Evolutionary conservation across 2,113 vertebrate genomes (phyloP).

Genomic region (Agelaius tricolor): DNA sequence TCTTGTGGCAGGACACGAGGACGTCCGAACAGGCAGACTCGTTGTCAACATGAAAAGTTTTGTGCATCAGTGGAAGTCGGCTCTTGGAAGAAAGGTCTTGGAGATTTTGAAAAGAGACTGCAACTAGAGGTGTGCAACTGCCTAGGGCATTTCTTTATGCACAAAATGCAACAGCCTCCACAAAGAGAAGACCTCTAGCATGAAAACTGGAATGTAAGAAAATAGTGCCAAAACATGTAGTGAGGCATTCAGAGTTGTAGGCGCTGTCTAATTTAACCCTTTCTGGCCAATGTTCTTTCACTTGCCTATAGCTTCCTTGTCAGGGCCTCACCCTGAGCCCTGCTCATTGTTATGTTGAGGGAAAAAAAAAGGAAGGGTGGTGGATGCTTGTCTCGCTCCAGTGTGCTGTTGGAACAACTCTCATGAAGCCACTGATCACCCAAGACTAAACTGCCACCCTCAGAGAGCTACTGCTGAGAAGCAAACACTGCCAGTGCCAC

Average conservation of each 20-base stretch:
- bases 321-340: neutral
- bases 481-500: neutral
- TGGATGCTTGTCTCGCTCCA: neutral
- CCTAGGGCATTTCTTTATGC: constrained; percentile 46
- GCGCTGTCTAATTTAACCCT: constrained; percentile 24
- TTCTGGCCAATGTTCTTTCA: constrained; percentile 15
- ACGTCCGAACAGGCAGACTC: constrained; percentile 83
- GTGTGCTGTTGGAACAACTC: neutral
- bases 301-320: constrained; percentile 3
- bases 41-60: constrained; percentile 98
- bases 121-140: constrained; percentile 68
- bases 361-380: neutral
- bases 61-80: constrained; percentile 91
- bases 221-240: constrained; percentile 73
- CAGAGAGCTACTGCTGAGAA: neutral
- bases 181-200: constrained; percentile 59
- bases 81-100: constrained; percentile 88
- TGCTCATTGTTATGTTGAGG: neutral
- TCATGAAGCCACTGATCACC: neutral
- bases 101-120: constrained; percentile 89
- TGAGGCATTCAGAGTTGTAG: constrained; percentile 35
- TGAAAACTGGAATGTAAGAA: constrained; percentile 75
- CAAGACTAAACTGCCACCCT: neutral
- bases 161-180: constrained; percentile 48
- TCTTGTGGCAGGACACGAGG: constrained; percentile 91